Evolutionary conservation across 2,888 invertebrate genomes (phyloP).

Genomic region (Drosophila austrosaltans): DNA sequence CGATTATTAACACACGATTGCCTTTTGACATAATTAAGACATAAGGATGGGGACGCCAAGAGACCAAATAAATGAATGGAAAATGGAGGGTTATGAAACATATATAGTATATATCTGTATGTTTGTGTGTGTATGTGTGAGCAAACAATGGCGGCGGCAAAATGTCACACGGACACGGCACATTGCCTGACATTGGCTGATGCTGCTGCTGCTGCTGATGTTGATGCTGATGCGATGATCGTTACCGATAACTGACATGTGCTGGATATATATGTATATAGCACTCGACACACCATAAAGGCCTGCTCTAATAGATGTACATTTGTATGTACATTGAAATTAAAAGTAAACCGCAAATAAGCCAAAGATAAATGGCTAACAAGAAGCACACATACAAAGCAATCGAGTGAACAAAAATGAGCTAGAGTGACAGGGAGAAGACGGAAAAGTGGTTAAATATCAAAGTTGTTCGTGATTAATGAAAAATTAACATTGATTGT

Average conservation of each 20-base stretch:
- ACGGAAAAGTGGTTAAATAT: not conserved
- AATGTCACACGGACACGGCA: slow-evolving; percentile 66
- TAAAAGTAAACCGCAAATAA: slow-evolving; percentile 65
- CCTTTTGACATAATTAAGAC: slow-evolving; percentile 76
- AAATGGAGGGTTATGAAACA: slow-evolving; percentile 35
- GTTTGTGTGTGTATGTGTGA: not conserved
- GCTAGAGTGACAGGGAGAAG: slow-evolving; percentile 26
- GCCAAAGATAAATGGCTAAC: slow-evolving; percentile 57
- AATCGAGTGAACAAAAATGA: slow-evolving; percentile 18
- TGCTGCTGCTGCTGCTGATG: slow-evolving; percentile 4
- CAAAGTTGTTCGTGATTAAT: not conserved
- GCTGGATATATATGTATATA: slow-evolving; percentile 47
- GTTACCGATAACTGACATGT: slow-evolving; percentile 62
- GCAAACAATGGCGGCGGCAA: slow-evolving; percentile 68
- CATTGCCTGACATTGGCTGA: slow-evolving; percentile 68
- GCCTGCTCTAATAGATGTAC: slow-evolving; percentile 68
- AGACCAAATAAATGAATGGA: slow-evolving; percentile 52
- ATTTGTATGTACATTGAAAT: slow-evolving; percentile 51
- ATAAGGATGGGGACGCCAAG: slow-evolving; percentile 51
- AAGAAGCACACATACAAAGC: slow-evolving; percentile 29
- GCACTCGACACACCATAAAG: slow-evolving; percentile 53
- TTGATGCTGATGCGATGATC: slow-evolving; percentile 13
- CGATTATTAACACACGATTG: slow-evolving; percentile 81
- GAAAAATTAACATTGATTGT: not conserved
- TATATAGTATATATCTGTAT: slow-evolving; percentile 13